phyloP scores from a whole-genome alignment of 92 coral and sea anemone genomes.

The Diadumene lineata region DNA sequence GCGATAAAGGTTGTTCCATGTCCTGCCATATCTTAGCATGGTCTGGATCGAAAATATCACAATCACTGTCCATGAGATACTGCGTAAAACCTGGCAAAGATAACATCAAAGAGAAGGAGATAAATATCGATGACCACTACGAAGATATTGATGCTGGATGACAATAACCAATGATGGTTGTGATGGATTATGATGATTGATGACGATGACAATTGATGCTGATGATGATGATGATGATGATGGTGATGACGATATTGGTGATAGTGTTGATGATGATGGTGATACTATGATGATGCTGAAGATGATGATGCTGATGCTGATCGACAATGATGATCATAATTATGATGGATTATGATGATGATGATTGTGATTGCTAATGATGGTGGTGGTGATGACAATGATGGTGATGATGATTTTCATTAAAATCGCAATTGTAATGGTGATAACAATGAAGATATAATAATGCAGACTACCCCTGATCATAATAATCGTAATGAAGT shows the following conservation, averaged over 20 bases:
- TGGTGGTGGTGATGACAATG: not conserved
- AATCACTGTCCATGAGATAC: constrained; percentile 73
- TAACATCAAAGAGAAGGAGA: no score
- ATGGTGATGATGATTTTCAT: not conserved
- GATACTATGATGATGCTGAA: not conserved
- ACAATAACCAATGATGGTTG: no score
- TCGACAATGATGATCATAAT: not conserved
- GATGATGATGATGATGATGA: not conserved
- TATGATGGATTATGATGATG: no score
- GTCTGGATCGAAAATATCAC: constrained; percentile 80
- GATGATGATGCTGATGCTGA: not conserved
- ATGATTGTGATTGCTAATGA: not conserved
- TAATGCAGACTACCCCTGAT: not conserved
- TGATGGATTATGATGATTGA: no score
- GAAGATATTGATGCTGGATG: no score
- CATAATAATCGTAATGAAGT: not conserved
- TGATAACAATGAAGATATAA: not conserved
- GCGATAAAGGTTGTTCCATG: constrained; percentile 79
- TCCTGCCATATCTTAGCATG: constrained; percentile 70
- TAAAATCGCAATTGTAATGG: not conserved
- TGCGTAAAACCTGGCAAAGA: constrained; percentile 73
- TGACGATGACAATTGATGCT: no score
- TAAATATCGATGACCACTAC: no score
- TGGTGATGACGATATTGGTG: not conserved
- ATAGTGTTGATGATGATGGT: not conserved